These are phyloP conservation scores for Syritta pipiens DNA, from an alignment of 2,888 invertebrate species.

Conservation along the genomic window DNA sequence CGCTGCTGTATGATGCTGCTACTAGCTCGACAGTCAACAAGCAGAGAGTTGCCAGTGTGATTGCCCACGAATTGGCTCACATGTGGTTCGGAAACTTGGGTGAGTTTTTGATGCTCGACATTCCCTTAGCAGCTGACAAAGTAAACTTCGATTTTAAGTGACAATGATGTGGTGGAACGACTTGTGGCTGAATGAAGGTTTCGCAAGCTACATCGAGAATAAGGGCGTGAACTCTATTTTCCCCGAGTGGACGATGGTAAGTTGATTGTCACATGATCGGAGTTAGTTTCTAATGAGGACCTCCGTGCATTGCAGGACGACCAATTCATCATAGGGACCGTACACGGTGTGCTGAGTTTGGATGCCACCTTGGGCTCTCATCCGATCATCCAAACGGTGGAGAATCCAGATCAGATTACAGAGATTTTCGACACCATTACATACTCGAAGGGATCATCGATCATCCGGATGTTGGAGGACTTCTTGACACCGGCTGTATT, in stretches of 20 bases:
- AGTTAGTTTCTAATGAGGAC: too few relatives aligned
- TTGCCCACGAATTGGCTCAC: constrained; percentile 96
- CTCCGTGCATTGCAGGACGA: constrained; percentile 86
- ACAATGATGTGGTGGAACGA: constrained; percentile 97
- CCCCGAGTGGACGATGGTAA: constrained; percentile 90
- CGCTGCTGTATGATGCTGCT: constrained; percentile 87
- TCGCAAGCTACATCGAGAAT: constrained; percentile 94
- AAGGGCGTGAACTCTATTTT: constrained; percentile 86
- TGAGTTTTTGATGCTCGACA: constrained; percentile 74
- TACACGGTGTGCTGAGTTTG: constrained; percentile 86
- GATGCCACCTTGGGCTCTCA: constrained; percentile 93
- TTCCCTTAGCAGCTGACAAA: neutral
- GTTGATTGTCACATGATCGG: neutral
- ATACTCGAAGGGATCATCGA: constrained; percentile 93
- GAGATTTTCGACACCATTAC: constrained; percentile 95
- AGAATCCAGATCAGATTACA: constrained; percentile 93
- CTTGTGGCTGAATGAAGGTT: constrained; percentile 95
- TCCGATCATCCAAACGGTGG: constrained; percentile 92
- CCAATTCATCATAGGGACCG: constrained; percentile 86
- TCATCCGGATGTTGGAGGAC: constrained; percentile 93
- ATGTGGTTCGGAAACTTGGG: constrained; percentile 96
- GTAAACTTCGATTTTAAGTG: constrained; percentile 81
- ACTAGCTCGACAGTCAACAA: constrained; percentile 88
- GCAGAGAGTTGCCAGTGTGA: constrained; percentile 88
- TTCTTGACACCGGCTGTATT: constrained; percentile 86